A percentile compares a stretch with the other conserved stretches of the same genome.
Conservation (phyloP, 1,140 invertebrate species). For the Anastrepha ludens region DNA sequence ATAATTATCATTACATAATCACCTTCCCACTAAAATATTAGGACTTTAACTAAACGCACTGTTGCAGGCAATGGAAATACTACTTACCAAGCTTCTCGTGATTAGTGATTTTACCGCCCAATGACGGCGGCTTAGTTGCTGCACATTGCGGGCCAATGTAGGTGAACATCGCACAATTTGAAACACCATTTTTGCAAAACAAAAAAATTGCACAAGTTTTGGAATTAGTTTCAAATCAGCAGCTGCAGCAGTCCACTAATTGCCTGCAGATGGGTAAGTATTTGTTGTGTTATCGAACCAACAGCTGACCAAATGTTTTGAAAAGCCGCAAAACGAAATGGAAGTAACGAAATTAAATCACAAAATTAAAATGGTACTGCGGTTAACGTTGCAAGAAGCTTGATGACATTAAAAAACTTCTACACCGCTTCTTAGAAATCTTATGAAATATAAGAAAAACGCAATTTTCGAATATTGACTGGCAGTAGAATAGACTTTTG, state of each 20-base stretch:
- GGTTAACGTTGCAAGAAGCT: too few relatives aligned
- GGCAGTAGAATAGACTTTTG: too few relatives aligned
- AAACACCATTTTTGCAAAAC: constrained; percentile 63
- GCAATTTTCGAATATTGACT: too few relatives aligned
- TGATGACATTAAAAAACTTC: too few relatives aligned
- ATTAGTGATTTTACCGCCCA: constrained; percentile 63
- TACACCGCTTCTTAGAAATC: too few relatives aligned
- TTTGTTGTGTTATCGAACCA: constrained; percentile 30
- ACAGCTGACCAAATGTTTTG: not conserved
- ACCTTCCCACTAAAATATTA: not conserved
- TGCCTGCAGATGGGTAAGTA: not conserved
- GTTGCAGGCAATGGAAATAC: not conserved
- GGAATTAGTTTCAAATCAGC: not conserved
- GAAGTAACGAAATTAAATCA: not conserved
- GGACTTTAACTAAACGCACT: not conserved
- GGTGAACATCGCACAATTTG: constrained; percentile 65
- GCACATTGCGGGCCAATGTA: constrained; percentile 62
- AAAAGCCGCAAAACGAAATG: not conserved
- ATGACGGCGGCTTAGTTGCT: constrained; percentile 64
- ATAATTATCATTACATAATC: constrained; percentile 53
- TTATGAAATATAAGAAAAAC: too few relatives aligned
- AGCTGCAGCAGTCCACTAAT: not conserved
- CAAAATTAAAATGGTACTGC: not conserved
- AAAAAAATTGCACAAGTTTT: constrained; percentile 32
- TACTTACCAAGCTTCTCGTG: constrained; percentile 67